Conservation (phyloP, 2,797 vertebrate species). For the Netta rufina region DNA sequence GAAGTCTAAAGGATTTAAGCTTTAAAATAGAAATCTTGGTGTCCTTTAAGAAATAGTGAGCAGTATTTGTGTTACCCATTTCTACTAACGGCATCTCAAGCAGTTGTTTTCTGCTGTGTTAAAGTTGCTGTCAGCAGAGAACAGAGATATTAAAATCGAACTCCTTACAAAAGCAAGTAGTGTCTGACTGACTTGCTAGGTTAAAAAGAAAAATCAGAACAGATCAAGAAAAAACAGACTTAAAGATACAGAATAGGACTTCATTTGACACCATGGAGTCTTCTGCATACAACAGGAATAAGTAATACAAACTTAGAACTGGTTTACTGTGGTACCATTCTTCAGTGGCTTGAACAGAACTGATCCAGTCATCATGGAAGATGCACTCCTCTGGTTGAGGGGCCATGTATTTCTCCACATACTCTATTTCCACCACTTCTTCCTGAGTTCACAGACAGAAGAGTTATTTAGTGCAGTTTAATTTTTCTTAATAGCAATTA, state of each 20-base stretch:
- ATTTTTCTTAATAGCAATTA: background rate
- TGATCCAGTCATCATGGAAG: slow-evolving; percentile 98
- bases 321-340: slow-evolving; percentile 85
- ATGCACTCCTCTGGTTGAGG: slow-evolving; percentile 96
- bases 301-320: background rate
- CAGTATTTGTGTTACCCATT: background rate
- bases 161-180: background rate
- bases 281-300: background rate
- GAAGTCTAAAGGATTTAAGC: background rate
- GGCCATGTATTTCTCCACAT: slow-evolving; percentile 91
- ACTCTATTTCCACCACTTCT: slow-evolving; percentile 96
- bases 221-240: background rate
- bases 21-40: background rate
- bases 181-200: background rate
- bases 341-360: slow-evolving; percentile 86
- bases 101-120: background rate
- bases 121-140: background rate
- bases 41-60: background rate
- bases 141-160: background rate
- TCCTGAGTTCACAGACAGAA: slow-evolving; percentile 82
- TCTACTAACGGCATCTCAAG: background rate
- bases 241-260: background rate
- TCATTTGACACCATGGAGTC: background rate
- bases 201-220: background rate
- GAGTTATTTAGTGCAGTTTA: background rate